phyloP scores from a whole-genome alignment of 1,140 invertebrate species.

The Augochlora pura region DNA sequence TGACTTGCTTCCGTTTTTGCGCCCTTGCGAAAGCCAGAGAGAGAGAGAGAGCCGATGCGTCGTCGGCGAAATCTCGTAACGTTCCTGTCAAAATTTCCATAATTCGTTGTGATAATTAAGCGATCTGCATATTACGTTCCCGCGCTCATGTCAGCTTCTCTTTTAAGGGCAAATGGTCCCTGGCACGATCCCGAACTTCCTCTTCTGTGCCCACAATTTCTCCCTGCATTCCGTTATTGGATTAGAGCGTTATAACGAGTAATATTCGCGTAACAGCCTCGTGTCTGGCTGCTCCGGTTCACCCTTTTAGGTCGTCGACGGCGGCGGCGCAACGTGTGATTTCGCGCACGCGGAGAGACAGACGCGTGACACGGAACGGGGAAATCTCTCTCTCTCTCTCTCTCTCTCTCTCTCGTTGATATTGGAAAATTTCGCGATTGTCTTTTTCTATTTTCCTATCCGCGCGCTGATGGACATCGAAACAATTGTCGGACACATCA shows the following conservation, averaged over 20 bases:
- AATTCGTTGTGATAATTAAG: constrained; percentile 73
- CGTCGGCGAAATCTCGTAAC: constrained; percentile 65
- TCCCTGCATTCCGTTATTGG: constrained; percentile 51
- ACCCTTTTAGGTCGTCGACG: not conserved
- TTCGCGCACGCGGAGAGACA: constrained; percentile 19
- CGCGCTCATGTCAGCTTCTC: constrained; percentile 48
- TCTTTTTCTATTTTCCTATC: not conserved
- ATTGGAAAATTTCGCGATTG: constrained; percentile 24
- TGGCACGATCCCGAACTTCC: constrained; percentile 47
- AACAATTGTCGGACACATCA: constrained; percentile 27
- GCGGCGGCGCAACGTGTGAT: constrained; percentile 19
- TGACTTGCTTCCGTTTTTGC: constrained; percentile 33
- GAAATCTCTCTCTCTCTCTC: too few relatives aligned
- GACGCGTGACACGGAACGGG: constrained; percentile 27
- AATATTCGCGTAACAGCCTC: constrained; percentile 59
- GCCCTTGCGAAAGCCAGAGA: too few relatives aligned
- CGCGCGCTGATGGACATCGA: constrained; percentile 13
- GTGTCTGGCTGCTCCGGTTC: constrained; percentile 18
- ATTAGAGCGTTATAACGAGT: constrained; percentile 63
- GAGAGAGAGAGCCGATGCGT: constrained; percentile 25
- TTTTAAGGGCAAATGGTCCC: constrained; percentile 62
- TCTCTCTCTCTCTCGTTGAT: constrained; percentile 33
- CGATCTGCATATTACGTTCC: constrained; percentile 72
- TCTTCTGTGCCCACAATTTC: constrained; percentile 41
- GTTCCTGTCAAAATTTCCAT: constrained; percentile 67